phyloP scores from a whole-genome alignment of 2,888 invertebrate genomes.

The Phengaris alcon region DNA sequence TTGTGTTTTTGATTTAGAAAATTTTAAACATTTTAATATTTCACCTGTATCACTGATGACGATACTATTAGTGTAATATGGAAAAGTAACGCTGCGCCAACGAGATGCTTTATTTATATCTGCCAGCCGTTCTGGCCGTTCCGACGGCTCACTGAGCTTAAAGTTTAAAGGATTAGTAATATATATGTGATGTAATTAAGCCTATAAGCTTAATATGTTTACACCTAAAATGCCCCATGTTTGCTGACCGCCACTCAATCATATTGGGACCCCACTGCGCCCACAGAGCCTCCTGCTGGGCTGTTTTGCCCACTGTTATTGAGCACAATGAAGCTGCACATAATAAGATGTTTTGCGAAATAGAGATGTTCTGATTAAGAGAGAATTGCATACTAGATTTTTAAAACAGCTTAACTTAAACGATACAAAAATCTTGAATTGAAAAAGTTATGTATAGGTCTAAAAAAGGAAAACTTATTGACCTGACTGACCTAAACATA shows the following conservation, averaged over 20 bases:
- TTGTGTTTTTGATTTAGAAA: no score
- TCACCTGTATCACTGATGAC: no score
- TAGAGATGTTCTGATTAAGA: neutral
- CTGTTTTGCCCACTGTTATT: slow-evolving; percentile 34
- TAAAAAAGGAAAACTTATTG: no score
- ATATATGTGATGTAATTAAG: neutral
- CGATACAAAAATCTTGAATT: no score
- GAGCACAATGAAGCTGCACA: neutral
- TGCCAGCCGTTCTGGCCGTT: no score
- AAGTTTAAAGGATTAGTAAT: neutral
- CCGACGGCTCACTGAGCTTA: neutral
- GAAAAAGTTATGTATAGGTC: no score
- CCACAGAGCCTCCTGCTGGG: slow-evolving; percentile 36
- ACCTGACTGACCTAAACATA: no score
- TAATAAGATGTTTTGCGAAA: slow-evolving; percentile 14
- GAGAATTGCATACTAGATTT: neutral
- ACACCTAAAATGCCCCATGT: slow-evolving; percentile 4
- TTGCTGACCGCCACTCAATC: slow-evolving; percentile 24
- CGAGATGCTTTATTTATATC: neutral
- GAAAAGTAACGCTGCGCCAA: no score
- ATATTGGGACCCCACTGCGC: slow-evolving; percentile 26
- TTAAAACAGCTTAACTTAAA: neutral
- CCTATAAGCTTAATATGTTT: slow-evolving; percentile 6
- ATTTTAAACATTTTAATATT: no score
- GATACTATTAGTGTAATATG: no score